Base-by-base conservation (phyloP, 2,888 invertebrate genomes). In the Drosophila maculinotata region DNA sequence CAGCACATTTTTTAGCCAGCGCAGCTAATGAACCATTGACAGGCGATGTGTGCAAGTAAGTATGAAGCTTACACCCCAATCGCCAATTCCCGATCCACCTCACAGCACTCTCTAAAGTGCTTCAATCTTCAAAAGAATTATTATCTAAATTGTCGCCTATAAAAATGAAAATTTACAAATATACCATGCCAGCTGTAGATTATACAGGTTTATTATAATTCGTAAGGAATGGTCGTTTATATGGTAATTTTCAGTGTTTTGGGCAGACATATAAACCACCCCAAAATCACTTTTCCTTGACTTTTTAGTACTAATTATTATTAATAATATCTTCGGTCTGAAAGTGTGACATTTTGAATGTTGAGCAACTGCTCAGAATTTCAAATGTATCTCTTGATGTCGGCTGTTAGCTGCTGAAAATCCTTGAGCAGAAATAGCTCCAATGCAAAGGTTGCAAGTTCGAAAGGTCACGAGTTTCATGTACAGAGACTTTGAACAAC, bases 1-100 rank as follows among this genome's bases (percentile, higher is more conserved):
- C 70, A 78, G 79, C 84, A 86, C 75, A 87, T 87, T 87, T 83
- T 80, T 74, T 56, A 69, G 69, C 68, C 68, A 71, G 67, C 69
- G 52, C 67, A 74, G 57, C 87, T 84, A 84, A 84, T 84, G 88
- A 84, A 84, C 62, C 83, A 76, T 79, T 63, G 58, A 60, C 68
- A 69, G 69, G 45, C 54, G 33, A 69, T 72, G 52, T 49, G 49
- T 59, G 67, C 48, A 48, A 54, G 39, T 72, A 58, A 72, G 57
- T 52, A 59, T 58, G 39, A 42, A 51, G 26, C 51, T 17, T 14
- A 39, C 44, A 5, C 15, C 38, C 14, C 12, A 38, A 20, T 5
- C n/a, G n/a, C 1, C 30, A 20, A 12, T 9, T 3, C 9, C n/a
- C 2, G 10, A 15, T 5, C 33, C 28, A n/a, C 3, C 6, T n/a